phyloP scores from a whole-genome alignment of 2,113 vertebrate species.

The Rhynchomys soricoides region DNA sequence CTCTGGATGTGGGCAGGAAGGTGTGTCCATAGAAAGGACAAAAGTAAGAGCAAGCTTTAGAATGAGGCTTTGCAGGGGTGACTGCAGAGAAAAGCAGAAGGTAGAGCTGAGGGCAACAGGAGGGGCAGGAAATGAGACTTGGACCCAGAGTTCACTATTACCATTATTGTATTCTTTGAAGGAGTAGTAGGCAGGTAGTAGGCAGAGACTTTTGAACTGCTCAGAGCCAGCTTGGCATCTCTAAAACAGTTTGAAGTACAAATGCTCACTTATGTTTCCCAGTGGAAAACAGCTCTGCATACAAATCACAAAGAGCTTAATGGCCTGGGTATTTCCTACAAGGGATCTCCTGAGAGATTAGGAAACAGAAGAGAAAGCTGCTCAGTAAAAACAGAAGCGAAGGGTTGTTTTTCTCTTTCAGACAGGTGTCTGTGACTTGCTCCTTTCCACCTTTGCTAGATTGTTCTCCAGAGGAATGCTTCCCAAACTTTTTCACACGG shows the following conservation, averaged over 20 bases:
- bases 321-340: neutral
- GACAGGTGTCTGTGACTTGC: neutral
- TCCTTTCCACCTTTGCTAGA: neutral
- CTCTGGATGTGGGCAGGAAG: neutral
- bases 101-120: neutral
- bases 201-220: neutral
- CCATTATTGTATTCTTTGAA: neutral
- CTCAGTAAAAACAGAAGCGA: neutral
- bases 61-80: neutral
- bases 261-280: neutral
- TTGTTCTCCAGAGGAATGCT: slow-evolving; percentile 16
- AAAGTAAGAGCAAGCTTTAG: neutral
- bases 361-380: slow-evolving; percentile 15
- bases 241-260: slow-evolving; percentile 31
- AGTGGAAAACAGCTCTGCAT: neutral
- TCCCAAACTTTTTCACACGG: neutral
- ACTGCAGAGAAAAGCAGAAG: neutral
- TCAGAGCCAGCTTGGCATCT: neutral
- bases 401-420: neutral
- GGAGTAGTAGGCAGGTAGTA: neutral
- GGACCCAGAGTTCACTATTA: neutral
- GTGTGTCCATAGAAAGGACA: no score
- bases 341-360: neutral
- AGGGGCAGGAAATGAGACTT: neutral
- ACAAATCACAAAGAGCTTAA: neutral